Base-by-base conservation (phyloP, 2,113 vertebrate species). In the Uria aalge region DNA sequence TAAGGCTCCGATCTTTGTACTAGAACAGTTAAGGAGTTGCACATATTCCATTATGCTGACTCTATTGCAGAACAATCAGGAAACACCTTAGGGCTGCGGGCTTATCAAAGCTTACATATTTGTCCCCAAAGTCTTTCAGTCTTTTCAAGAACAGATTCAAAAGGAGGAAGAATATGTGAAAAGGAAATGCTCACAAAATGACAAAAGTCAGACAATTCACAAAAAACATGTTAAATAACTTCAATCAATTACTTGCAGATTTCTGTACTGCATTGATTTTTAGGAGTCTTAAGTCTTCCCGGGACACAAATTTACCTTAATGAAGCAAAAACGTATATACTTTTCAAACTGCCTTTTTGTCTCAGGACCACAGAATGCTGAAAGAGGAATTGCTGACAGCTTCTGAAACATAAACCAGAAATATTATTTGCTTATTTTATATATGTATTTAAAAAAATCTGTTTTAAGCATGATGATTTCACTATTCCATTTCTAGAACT, bases 281-380 rank as follows among this genome's bases (percentile, higher is more conserved):
- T 43, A 82, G 50, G 30, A 69, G 55, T 29, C 38, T 80, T 47
- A 43, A 47, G 23, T 47, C 60, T 74, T 78, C 43, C 67, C 60
- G 73, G 27, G 41, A 75, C 18, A 38, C 9, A 78, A 90, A 85
- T 97, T 98, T 98, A 99, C 99, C 99, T 99, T 99, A 92, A 99
- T 99, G 96, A 99, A 99, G 94, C 99, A 99, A 84, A 99, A 98
- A 8, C 99, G 98, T 81, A 99, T 99, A 43, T 99, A 99, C 97
- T 99, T 99, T 97, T 99, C 99, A 98, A 99, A 99, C 9, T 99
- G 96, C 77, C 94, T 98, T 89, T 97, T 99, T 75, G 98, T 98
- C 29, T 98, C 98, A 6, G 98, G 96, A 59, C 99, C 98, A 95
- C 99, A 99, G 95, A 99, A 99, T 2, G 99, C 98, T 9, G 99